Evolutionary conservation across 1,140 invertebrate species (phyloP), one percentile per base, ranked within the genome.

Genomic region (Anoplolepis gracilipes): DNA sequence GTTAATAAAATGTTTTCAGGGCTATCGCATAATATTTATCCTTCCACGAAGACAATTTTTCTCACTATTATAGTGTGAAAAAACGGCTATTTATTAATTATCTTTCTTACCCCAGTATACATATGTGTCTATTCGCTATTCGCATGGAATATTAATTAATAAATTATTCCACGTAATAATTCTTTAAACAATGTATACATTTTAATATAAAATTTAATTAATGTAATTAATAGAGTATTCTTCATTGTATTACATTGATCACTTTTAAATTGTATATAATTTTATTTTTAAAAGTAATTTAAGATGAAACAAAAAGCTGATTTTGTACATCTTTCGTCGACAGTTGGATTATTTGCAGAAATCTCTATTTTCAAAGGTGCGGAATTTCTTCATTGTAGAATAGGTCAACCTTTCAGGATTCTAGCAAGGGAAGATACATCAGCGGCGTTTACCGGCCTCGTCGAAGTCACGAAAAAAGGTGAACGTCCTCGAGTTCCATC

Each of bases 401-500:
- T 82, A 82, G 78, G 53, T 82, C 67, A 82, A 73, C n/a, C 65
- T 70, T 72, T 59, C 84, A 84, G 88, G 55, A 88, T 67, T 65
- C 79, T 84, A 88, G 79, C 61, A 84, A 84, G 79, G 89, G 85
- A 89, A 65, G 87, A 85, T 70, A 65, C 81, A 69, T 90, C 82
- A 86, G 67, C 88, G 90, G 86, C 77, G 87, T 78, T 87, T 91
- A 86, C 85, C 90, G 89, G 86, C 55, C 89, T 90, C 88, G 87
- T 69, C 86, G 88, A 84, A 94, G 93, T 93, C 92, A 95, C 93
- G 93, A 95, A 95, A 94, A 94, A 95, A 94, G 93, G 94, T 94
- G 93, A 95, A 94, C 89, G 94, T 93, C 93, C 93, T 95, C 93
- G 84, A 81, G 87, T 90, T 88, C 85, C 92, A 88, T 91, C 92